These are phyloP conservation scores for Volucella inanis DNA, from an alignment of 2,888 invertebrate species.

Conservation along the genomic window DNA sequence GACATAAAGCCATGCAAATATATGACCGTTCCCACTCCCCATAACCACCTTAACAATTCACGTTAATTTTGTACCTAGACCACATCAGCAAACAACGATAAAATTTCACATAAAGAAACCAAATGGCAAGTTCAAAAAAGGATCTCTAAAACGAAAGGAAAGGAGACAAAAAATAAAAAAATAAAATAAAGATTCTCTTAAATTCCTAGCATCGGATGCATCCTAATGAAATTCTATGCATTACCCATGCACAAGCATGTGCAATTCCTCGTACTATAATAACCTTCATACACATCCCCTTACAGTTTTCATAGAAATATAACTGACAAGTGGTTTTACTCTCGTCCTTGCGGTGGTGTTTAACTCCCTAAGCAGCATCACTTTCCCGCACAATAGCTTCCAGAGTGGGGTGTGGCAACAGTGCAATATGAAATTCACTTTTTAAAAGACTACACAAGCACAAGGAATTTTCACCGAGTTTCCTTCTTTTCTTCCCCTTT, in stretches of 20 bases:
- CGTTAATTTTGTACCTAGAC: constrained; percentile 21
- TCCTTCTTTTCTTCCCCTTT: background rate
- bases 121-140: background rate
- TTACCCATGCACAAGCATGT: constrained; percentile 47
- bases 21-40: background rate
- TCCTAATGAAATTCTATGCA: constrained; percentile 71
- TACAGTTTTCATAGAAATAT: background rate
- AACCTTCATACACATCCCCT: too few species aligned
- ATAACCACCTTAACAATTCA: background rate
- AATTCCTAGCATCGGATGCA: constrained; percentile 63
- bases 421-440: background rate
- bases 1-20: constrained; percentile 8
- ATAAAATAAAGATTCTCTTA: constrained; percentile 24
- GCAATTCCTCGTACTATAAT: background rate
- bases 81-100: constrained; percentile 25
- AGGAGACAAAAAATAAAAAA: background rate
- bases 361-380: constrained; percentile 33
- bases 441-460: background rate
- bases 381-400: background rate
- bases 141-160: constrained; percentile 8
- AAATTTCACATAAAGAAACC: constrained; percentile 32
- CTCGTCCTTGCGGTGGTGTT: constrained; percentile 48
- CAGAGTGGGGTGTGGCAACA: too few species aligned
- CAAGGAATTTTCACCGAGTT: background rate
- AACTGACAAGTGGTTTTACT: constrained; percentile 44